Percentiles rank a stretch among this genome's conserved stretches.
phyloP scores from a whole-genome alignment of 2,888 invertebrate species.

The Eugnorisma glareosa region DNA sequence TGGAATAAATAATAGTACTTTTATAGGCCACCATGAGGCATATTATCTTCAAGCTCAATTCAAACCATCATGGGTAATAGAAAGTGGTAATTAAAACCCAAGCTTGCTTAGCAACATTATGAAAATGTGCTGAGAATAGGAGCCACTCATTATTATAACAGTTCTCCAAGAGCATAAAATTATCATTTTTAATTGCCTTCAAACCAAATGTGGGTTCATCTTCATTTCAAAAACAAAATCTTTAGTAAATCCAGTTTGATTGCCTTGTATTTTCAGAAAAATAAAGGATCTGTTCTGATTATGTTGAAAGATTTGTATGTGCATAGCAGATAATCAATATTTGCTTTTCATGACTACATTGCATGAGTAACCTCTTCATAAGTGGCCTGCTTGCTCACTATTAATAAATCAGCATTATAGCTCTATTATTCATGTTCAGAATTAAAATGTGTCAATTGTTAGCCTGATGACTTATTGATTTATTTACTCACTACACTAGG shows the following conservation, averaged over 20 bases:
- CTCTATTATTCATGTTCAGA: conserved; percentile 30
- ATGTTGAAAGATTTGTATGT: not conserved
- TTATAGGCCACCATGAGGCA: not conserved
- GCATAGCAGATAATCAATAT: conserved; percentile 30
- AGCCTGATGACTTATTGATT: conserved; percentile 25
- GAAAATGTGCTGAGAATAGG: conserved; percentile 58
- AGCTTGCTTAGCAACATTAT: conserved; percentile 52
- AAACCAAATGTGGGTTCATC: conserved; percentile 5
- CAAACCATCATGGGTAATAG: conserved; percentile 49
- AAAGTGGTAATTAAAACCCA: conserved; percentile 63
- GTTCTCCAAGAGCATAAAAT: conserved; percentile 56
- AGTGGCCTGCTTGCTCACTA: conserved; percentile 14
- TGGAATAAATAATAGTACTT: conserved; percentile 7
- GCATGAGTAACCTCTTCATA: conserved; percentile 43
- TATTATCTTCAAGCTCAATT: conserved; percentile 29
- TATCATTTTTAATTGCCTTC: conserved; percentile 48
- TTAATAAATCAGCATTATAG: conserved; percentile 29
- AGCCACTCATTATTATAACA: conserved; percentile 59
- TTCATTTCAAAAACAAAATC: conserved; percentile 11
- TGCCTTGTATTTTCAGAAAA: not conserved
- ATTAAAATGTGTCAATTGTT: conserved; percentile 43
- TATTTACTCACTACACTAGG: conserved; percentile 16
- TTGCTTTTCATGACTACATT: conserved; percentile 36
- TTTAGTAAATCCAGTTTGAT: not conserved
- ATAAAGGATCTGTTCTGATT: not conserved